A percentile compares a stretch with the other conserved stretches of the same genome.
Evolutionary conservation across 2,797 vertebrate genomes (phyloP).

Genomic region (Poeciliopsis infans): DNA sequence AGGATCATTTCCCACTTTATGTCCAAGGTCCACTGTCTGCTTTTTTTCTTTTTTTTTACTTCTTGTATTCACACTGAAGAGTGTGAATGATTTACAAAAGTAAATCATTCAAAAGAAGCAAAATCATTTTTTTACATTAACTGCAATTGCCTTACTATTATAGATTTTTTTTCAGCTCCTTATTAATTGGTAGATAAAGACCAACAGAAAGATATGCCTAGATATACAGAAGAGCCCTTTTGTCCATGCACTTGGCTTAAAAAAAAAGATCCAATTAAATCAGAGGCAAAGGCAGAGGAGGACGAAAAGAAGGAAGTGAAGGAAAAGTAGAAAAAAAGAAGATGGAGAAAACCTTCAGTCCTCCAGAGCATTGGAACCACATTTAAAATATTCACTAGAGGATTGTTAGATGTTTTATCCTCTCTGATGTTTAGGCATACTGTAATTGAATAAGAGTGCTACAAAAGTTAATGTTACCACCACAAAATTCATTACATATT

Average conservation of each 20-base stretch:
- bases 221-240: neutral
- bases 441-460: neutral
- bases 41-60: neutral
- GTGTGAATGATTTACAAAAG: too few relatives aligned
- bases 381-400: too few relatives aligned
- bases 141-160: neutral
- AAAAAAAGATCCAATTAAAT: neutral
- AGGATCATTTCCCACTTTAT: neutral
- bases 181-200: neutral
- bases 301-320: neutral
- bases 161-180: neutral
- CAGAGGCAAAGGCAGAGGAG: neutral
- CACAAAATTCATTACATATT: neutral
- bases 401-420: neutral
- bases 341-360: neutral
- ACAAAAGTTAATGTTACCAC: neutral
- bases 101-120: neutral
- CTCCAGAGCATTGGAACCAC: neutral
- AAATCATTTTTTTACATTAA: neutral
- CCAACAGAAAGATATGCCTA: neutral
- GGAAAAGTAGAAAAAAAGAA: neutral
- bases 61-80: neutral
- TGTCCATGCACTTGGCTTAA: neutral
- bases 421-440: neutral
- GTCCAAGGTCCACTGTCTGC: neutral